phyloP scores from a whole-genome alignment of 2,113 vertebrate genomes.

The Vireo altiloquus region DNA sequence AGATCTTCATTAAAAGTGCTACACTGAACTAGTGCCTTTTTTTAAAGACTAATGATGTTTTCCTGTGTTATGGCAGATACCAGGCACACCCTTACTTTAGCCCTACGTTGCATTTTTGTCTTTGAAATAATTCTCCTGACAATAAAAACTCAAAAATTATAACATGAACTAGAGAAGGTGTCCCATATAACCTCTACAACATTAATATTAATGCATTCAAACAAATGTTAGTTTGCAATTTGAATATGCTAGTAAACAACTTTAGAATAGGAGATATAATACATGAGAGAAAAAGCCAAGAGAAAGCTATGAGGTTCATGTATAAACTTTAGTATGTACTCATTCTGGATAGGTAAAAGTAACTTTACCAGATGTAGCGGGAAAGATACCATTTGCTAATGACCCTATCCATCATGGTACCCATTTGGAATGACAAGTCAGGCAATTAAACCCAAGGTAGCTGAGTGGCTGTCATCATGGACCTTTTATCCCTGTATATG shows the following conservation, averaged over 20 bases:
- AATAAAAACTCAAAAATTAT: neutral
- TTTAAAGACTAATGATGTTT: neutral
- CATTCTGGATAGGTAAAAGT: neutral
- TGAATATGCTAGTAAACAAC: neutral
- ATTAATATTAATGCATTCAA: neutral
- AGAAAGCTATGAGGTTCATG: neutral
- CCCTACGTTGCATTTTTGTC: neutral
- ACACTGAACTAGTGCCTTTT: neutral
- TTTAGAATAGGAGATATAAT: neutral
- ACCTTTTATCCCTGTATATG: neutral
- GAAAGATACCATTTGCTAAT: neutral
- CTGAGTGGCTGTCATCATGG: neutral
- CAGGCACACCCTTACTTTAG: neutral
- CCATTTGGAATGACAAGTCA: neutral
- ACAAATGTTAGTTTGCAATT: neutral
- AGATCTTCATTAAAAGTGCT: neutral
- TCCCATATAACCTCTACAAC: neutral
- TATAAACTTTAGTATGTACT: neutral
- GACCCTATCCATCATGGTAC: neutral
- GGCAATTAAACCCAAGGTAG: neutral
- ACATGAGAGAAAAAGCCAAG: neutral
- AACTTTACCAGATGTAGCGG: neutral
- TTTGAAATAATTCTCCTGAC: neutral
- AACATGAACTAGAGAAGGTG: neutral
- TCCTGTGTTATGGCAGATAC: neutral